These are phyloP conservation scores for Brachynemurus nebulosus DNA, from an alignment of 2,888 invertebrate genomes.

Conservation along the genomic window DNA sequence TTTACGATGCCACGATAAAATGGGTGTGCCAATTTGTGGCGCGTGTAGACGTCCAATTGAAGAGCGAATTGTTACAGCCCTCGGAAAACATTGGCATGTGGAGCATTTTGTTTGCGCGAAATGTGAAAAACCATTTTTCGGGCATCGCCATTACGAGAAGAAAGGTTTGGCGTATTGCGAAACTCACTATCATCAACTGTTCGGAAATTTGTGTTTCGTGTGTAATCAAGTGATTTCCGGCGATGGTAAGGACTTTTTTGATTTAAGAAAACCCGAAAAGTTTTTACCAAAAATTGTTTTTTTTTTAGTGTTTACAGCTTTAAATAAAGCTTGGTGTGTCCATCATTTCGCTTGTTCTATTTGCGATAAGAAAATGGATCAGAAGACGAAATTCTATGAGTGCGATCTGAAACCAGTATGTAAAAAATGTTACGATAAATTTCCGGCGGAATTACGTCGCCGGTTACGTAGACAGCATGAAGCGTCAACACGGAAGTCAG, in stretches of 20 bases:
- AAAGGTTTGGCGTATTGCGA: conserved; percentile 98
- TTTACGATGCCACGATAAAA: conserved; percentile 95
- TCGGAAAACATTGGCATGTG: conserved; percentile 98
- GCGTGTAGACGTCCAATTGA: conserved; percentile 98
- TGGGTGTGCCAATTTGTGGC: conserved; percentile 99
- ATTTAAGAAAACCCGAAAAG: background rate
- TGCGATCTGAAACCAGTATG: conserved; percentile 97
- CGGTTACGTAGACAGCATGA: conserved; percentile 82
- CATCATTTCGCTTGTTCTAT: conserved; percentile 97
- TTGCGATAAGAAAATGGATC: conserved; percentile 91
- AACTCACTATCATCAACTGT: conserved; percentile 96
- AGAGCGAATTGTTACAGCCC: conserved; percentile 94
- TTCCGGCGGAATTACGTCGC: conserved; percentile 86
- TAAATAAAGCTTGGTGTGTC: conserved; percentile 99
- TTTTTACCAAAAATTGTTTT: conserved; percentile 5
- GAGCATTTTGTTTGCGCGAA: conserved; percentile 99
- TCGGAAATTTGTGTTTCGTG: conserved; percentile 96
- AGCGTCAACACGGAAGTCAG: conserved; percentile 43
- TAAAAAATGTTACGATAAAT: conserved; percentile 95
- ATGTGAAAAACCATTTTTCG: conserved; percentile 98
- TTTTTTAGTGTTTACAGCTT: conserved; percentile 79
- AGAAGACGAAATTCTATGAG: conserved; percentile 97
- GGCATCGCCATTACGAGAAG: conserved; percentile 97
- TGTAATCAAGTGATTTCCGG: conserved; percentile 97
- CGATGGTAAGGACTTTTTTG: conserved; percentile 57